A percentile compares a stretch with the other conserved stretches of the same genome.
Conservation (phyloP, 2,113 vertebrate genomes). For the Podarcis raffonei region DNA sequence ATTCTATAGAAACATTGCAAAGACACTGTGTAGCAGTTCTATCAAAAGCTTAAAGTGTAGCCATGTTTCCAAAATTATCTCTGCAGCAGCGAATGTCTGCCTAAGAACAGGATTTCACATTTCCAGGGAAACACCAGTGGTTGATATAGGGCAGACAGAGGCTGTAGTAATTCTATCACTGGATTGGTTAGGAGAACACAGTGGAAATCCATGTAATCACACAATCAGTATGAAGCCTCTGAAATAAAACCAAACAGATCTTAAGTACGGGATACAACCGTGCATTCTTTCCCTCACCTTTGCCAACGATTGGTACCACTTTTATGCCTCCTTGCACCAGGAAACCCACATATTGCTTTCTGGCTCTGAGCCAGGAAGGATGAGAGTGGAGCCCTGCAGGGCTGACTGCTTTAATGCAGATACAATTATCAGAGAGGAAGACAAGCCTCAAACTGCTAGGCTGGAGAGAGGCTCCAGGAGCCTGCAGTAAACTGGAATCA, state of each 20-base stretch:
- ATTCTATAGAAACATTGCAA: slow-evolving; percentile 15
- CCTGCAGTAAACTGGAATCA: slow-evolving; percentile 45
- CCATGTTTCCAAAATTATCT: slow-evolving; percentile 18
- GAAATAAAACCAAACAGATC: not conserved
- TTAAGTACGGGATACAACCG: slow-evolving; percentile 29
- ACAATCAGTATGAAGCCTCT: slow-evolving; percentile 14
- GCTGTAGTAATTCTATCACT: not conserved
- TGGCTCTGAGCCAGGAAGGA: slow-evolving; percentile 48
- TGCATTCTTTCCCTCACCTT: slow-evolving; percentile 17
- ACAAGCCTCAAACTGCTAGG: slow-evolving; percentile 55
- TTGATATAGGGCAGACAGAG: accelerated
- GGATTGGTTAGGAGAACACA: not conserved
- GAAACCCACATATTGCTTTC: slow-evolving; percentile 3
- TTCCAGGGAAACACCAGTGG: slow-evolving; percentile 8
- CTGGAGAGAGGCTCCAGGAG: slow-evolving; percentile 42
- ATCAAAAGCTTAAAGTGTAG: slow-evolving; percentile 2
- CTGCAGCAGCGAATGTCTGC: not conserved
- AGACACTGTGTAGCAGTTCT: not conserved
- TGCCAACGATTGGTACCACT: slow-evolving; percentile 30
- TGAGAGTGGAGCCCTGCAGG: slow-evolving; percentile 52
- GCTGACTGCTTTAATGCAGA: slow-evolving; percentile 63
- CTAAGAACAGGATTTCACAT: not conserved
- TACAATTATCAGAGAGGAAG: slow-evolving; percentile 64
- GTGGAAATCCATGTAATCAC: not conserved
- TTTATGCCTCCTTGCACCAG: slow-evolving; percentile 6